Evolutionary conservation across 2,797 vertebrate genomes (phyloP).

Genomic region (Crocodylus rhombifer): DNA sequence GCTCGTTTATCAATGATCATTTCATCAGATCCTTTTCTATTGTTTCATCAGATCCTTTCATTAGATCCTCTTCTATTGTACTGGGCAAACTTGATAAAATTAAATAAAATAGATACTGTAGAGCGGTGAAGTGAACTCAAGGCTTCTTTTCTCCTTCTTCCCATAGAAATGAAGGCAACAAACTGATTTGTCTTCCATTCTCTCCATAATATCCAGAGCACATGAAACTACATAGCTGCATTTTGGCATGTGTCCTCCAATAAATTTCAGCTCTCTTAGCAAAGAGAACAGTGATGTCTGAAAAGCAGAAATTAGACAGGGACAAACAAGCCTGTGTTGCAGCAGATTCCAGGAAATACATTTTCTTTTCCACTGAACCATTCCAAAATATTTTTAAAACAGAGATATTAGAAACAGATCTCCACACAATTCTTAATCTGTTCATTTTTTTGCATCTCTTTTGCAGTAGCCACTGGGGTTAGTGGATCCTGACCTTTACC

Average conservation of each 20-base stretch:
- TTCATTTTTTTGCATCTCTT: neutral
- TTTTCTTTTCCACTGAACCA: slow-evolving; percentile 54
- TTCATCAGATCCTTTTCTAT: neutral
- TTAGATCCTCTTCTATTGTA: slow-evolving; percentile 9
- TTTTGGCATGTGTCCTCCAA: neutral
- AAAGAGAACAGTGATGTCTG: neutral
- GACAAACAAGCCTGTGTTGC: neutral
- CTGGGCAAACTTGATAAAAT: neutral
- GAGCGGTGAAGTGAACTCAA: slow-evolving; percentile 2
- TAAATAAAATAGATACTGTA: neutral
- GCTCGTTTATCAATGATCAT: no score
- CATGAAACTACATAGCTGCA: neutral
- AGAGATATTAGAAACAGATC: slow-evolving; percentile 66
- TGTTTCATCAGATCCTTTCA: neutral
- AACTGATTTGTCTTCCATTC: neutral
- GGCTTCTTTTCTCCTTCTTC: neutral
- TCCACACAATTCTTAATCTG: slow-evolving; percentile 63
- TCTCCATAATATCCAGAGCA: neutral
- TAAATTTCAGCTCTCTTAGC: neutral
- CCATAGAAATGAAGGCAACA: neutral
- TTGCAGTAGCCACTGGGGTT: slow-evolving; percentile 55
- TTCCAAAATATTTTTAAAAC: slow-evolving; percentile 72
- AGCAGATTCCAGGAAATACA: slow-evolving; percentile 46
- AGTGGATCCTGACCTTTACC: slow-evolving; percentile 62
- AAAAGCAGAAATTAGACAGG: slow-evolving; percentile 7